These are phyloP conservation scores for Sardinella longiceps DNA, from an alignment of 2,797 vertebrate genomes.

Conservation along the genomic window DNA sequence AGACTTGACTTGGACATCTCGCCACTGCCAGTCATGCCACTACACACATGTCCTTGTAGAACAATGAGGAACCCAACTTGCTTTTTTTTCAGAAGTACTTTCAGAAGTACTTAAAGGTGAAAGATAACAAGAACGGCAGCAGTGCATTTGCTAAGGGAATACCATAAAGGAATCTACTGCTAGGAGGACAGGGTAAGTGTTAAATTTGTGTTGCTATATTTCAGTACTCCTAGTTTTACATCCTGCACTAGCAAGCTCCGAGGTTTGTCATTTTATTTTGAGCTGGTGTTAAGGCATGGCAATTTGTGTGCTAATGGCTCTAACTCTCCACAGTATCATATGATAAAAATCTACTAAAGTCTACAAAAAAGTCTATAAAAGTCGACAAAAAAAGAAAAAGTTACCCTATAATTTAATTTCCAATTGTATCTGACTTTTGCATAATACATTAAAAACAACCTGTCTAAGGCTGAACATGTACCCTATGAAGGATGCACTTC, in stretches of 20 bases:
- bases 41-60: conserved; percentile 24
- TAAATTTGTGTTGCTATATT: background rate
- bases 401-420: background rate
- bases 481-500: background rate
- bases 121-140: background rate
- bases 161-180: background rate
- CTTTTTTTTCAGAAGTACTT: background rate
- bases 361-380: too few species aligned
- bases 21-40: conserved; percentile 43
- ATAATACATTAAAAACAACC: background rate
- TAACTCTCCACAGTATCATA: background rate
- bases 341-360: too few species aligned
- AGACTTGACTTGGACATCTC: background rate
- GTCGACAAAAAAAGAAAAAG: too few species aligned
- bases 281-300: background rate
- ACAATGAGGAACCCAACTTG: background rate
- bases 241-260: too few species aligned
- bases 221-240: too few species aligned
- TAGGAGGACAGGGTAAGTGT: conserved; percentile 26
- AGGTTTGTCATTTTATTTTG: background rate
- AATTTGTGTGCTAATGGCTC: background rate
- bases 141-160: background rate
- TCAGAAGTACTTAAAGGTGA: background rate
- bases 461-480: background rate
- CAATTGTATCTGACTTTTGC: background rate